Evolutionary conservation across 2,113 vertebrate genomes (phyloP).

Genomic region (Nesoenas mayeri): DNA sequence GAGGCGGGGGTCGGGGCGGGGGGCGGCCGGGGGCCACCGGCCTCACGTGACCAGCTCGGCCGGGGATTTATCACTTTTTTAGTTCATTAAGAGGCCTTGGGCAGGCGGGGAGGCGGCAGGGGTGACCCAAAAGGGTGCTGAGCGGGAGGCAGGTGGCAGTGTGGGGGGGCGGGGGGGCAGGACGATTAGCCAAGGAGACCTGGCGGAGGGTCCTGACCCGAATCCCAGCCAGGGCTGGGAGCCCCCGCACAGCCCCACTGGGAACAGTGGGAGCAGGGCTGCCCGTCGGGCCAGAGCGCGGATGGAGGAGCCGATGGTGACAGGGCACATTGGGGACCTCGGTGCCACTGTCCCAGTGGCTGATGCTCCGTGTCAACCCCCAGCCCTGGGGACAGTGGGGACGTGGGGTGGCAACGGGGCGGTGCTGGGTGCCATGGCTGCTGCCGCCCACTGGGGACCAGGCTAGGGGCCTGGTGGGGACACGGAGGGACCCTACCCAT

Average conservation of each 20-base stretch:
- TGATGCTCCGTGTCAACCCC: neutral
- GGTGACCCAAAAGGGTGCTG: conserved; percentile 50
- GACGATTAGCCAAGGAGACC: conserved; percentile 46
- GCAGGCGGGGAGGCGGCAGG: conserved; percentile 31
- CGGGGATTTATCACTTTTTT: conserved; percentile 60
- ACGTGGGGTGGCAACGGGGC: neutral
- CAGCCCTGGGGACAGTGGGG: accelerated
- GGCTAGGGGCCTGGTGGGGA: accelerated
- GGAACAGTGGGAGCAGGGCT: neutral
- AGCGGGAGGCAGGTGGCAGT: conserved; percentile 12
- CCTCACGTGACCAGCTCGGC: conserved; percentile 53
- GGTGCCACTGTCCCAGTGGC: neutral
- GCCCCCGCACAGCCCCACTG: neutral
- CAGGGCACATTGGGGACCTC: accelerated
- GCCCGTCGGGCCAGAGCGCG: accelerated
- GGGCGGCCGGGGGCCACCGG: neutral
- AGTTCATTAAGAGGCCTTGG: conserved; percentile 68
- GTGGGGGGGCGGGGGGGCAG: neutral
- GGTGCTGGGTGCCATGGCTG: neutral
- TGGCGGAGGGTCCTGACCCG: conserved; percentile 52
- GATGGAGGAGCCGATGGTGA: neutral
- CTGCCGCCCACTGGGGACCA: neutral
- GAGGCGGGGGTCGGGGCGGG: conserved; percentile 59
- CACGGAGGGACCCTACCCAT: accelerated
- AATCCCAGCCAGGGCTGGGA: conserved; percentile 26